Evolutionary conservation across 2,888 invertebrate genomes (phyloP).

Genomic region (Cephus nigrinus): DNA sequence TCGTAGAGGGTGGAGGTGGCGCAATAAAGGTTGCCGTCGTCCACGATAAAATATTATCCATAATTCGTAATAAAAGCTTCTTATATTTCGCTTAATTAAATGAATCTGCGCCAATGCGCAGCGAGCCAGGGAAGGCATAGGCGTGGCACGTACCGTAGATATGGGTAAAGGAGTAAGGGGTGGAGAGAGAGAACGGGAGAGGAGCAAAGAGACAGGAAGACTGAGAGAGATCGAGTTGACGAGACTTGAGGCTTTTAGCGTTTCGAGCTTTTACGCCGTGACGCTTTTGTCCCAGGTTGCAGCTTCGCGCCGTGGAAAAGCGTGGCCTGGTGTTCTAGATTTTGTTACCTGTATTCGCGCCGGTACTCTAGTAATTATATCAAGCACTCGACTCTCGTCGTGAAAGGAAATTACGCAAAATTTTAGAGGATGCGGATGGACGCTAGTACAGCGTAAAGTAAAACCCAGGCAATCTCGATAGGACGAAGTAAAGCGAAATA

Average conservation of each 20-base stretch:
- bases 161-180: neutral
- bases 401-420: conserved; percentile 35
- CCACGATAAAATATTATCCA: conserved; percentile 4
- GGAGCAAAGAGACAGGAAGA: neutral
- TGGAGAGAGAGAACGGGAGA: neutral
- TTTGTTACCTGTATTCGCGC: conserved; percentile 39
- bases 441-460: neutral
- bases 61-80: conserved; percentile 43
- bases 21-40: conserved; percentile 8
- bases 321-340: conserved; percentile 33
- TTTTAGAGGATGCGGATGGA: conserved; percentile 22
- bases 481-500: neutral
- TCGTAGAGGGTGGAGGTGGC: neutral
- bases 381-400: conserved; percentile 31
- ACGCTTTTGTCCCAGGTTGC: conserved; percentile 29
- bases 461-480: neutral
- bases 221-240: neutral
- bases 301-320: conserved; percentile 21
- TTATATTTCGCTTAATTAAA: conserved; percentile 36
- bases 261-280: conserved; percentile 44
- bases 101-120: conserved; percentile 14
- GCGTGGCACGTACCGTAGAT: neutral
- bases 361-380: conserved; percentile 37
- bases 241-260: conserved; percentile 43
- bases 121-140: neutral